These are phyloP conservation scores for Trematomus bernacchii DNA, from an alignment of 2,797 vertebrate genomes.

Conservation along the genomic window DNA sequence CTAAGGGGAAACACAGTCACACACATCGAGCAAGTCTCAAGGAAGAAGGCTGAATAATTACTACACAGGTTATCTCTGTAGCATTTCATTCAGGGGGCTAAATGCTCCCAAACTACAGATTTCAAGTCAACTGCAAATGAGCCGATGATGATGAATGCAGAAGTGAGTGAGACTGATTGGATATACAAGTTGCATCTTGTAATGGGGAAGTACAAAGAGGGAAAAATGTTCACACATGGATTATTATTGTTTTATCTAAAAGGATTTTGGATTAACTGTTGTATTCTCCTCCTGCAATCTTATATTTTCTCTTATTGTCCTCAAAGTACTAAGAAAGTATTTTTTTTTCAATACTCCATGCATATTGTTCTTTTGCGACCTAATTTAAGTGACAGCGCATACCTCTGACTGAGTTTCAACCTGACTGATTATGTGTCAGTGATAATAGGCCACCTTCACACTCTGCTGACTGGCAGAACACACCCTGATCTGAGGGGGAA, in stretches of 20 bases:
- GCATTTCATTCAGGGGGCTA: background rate
- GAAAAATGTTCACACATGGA: background rate
- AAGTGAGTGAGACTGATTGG: background rate
- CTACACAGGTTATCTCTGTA: constrained; percentile 3
- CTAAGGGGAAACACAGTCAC: constrained; percentile 6
- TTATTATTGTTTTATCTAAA: constrained; percentile 11
- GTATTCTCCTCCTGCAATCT: background rate
- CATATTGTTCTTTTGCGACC: background rate
- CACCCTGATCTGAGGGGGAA: constrained; percentile 10
- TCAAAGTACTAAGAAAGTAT: background rate
- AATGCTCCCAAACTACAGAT: constrained; percentile 11
- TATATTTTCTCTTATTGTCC: background rate
- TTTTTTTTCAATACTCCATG: background rate
- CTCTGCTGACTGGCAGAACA: constrained; percentile 15
- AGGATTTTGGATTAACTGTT: background rate
- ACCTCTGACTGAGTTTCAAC: constrained; percentile 22
- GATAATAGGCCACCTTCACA: constrained; percentile 26
- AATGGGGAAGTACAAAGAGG: background rate
- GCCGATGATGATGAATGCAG: background rate
- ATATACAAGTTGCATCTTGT: background rate
- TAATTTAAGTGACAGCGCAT: constrained; percentile 12
- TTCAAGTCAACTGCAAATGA: background rate
- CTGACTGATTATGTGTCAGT: constrained; percentile 18
- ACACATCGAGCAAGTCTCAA: background rate
- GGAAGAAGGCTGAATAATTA: background rate